phyloP scores from a whole-genome alignment of 2,888 invertebrate species.

The Diarsia mendica region DNA sequence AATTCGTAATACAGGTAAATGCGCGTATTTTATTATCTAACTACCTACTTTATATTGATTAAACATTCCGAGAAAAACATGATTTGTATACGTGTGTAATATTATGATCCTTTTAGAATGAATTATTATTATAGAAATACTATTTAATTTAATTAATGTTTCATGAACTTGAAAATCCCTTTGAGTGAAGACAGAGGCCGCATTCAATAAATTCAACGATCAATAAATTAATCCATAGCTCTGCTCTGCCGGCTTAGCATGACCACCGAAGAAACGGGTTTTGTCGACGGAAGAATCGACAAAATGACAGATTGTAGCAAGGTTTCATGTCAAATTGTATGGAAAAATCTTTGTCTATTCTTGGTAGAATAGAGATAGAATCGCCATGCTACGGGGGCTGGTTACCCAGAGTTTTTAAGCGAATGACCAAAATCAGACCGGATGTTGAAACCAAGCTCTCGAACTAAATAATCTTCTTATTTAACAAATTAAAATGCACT shows the following conservation, averaged over 20 bases:
- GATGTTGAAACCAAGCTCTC: background rate
- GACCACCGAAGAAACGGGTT: no score
- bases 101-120: constrained; percentile 21
- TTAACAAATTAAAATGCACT: background rate
- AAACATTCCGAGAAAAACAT: constrained; percentile 40
- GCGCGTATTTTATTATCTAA: constrained; percentile 34
- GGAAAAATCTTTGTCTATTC: no score
- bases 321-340: no score
- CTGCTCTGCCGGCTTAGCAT: no score
- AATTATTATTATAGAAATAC: constrained; percentile 9
- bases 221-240: constrained; percentile 9
- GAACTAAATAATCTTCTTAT: background rate
- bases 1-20: constrained; percentile 47
- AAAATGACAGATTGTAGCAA: no score
- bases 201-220: constrained; percentile 10
- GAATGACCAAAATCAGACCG: background rate
- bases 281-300: no score
- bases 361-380: no score
- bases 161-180: constrained; percentile 23
- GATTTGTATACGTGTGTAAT: constrained; percentile 15
- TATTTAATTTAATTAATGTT: constrained; percentile 1
- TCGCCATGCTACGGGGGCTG: no score
- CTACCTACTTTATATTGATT: constrained; percentile 40
- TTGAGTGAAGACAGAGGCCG: constrained; percentile 6
- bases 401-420: background rate